Percentiles rank a stretch among this genome's conserved stretches.
Evolutionary conservation across 2,797 vertebrate genomes (phyloP).

Genomic region (Spheniscus humboldti): DNA sequence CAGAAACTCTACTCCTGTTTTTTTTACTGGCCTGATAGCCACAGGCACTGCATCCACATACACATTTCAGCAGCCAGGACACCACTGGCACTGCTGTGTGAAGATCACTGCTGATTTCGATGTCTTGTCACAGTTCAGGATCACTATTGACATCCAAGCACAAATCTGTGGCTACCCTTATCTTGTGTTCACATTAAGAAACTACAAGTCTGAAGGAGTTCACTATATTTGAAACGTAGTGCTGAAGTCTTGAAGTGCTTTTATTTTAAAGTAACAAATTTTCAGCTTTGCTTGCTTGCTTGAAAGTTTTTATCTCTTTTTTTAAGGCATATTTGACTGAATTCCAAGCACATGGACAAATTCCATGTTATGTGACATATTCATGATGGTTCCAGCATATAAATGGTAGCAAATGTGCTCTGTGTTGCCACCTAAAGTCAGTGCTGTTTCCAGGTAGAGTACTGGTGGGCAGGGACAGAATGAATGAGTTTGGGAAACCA

Average conservation of each 20-base stretch:
- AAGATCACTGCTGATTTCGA: not conserved
- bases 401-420: not conserved
- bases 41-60: not conserved
- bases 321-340: slow-evolving; percentile 1
- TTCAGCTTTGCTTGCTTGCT: not conserved
- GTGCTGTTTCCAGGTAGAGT: slow-evolving; percentile 2
- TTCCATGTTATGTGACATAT: slow-evolving; percentile 19
- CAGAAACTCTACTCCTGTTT: not conserved
- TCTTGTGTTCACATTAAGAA: not conserved
- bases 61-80: not conserved
- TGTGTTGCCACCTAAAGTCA: not conserved
- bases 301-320: not conserved
- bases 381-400: slow-evolving; percentile 27
- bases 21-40: not conserved
- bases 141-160: not conserved
- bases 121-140: not conserved
- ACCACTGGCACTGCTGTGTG: not conserved
- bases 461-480: not conserved
- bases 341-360: slow-evolving; percentile 30
- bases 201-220: not conserved
- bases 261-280: not conserved
- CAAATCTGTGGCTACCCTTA: not conserved
- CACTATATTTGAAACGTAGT: not conserved
- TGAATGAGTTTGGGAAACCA: not conserved
- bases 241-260: not conserved